Evolutionary conservation across 2,888 invertebrate species (phyloP), one percentile per base, ranked within the genome.

Genomic region (Tetropium fuscum): DNA sequence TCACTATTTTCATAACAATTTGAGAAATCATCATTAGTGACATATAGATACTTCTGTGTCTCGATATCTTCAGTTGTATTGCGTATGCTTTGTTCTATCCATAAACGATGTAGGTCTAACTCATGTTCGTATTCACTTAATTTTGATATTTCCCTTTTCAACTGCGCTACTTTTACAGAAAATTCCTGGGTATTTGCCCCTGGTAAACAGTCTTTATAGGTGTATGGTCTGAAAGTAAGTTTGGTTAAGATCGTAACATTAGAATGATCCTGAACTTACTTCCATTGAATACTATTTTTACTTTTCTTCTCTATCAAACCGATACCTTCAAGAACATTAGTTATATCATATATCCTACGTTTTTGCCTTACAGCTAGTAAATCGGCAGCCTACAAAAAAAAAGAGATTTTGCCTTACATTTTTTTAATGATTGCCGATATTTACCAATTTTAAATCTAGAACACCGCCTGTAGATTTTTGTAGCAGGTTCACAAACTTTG

Each of bases 251-350:
- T 1, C 1, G 11, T 8, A 43, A 11, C 6, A 64, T 34, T 20
- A 32, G 22, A 38, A 44, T 13, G 30, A 43, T 61, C 84, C 92
- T 86, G 0, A 60, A 86, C 93, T 86, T 83, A 94, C 94, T 94
- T 95, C 96, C 96, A 96, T 80, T 95, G 94, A 77, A 96, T 94
- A 80, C 94, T 93, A 81, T 96, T 96, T 83, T 97, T 96, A 73
- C 94, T 94, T 75, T 91, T 91, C 83, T 96, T 96, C 78, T 95
- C 95, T 73, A 96, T 95, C 51, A 96, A 85, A 3, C 96, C 95
- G 75, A 96, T 95, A 15, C 96, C 96, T 84, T 96, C 96, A 48
- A 96, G 84, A 2, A 96, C 96, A 83, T 96, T 96, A 1, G 96
- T 96, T 63, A 96, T 97, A 79, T 96, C 96, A 78, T 96, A 96